Evolutionary conservation across 2,113 vertebrate genomes (phyloP).

Genomic region (Melozone crissalis): DNA sequence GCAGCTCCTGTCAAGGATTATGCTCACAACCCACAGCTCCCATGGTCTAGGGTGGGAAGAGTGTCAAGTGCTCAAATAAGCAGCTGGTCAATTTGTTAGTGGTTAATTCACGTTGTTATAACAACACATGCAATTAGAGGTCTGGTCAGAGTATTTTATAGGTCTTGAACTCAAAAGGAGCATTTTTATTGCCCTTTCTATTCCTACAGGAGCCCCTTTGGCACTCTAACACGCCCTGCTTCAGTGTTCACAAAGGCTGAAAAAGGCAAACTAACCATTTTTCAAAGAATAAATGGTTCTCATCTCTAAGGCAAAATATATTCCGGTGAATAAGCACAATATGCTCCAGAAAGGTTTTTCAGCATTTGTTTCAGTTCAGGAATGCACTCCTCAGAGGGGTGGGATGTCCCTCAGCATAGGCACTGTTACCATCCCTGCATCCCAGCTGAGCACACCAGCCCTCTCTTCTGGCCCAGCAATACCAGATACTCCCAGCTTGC

Average conservation of each 20-base stretch:
- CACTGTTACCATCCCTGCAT: not conserved
- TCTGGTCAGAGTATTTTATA: not conserved
- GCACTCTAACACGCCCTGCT: not conserved
- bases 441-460: not conserved
- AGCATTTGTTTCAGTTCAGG: not conserved
- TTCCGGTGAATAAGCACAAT: slow-evolving; percentile 39
- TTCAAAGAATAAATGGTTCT: not conserved
- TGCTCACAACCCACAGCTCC: not conserved
- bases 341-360: slow-evolving; percentile 14
- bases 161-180: slow-evolving; percentile 13
- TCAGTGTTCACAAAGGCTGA: not conserved
- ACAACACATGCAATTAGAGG: not conserved
- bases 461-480: not conserved
- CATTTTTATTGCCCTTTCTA: not conserved
- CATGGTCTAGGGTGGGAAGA: not conserved
- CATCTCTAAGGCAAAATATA: slow-evolving; percentile 47
- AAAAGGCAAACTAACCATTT: slow-evolving; percentile 22
- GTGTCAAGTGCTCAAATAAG: not conserved
- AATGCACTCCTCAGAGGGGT: not conserved
- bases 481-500: not conserved
- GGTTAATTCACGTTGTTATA: not conserved
- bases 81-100: slow-evolving; percentile 7
- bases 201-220: not conserved
- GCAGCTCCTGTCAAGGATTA: not conserved
- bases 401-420: not conserved